Base-by-base conservation (phyloP, 2,113 vertebrate species). In the Isurus oxyrinchus region DNA sequence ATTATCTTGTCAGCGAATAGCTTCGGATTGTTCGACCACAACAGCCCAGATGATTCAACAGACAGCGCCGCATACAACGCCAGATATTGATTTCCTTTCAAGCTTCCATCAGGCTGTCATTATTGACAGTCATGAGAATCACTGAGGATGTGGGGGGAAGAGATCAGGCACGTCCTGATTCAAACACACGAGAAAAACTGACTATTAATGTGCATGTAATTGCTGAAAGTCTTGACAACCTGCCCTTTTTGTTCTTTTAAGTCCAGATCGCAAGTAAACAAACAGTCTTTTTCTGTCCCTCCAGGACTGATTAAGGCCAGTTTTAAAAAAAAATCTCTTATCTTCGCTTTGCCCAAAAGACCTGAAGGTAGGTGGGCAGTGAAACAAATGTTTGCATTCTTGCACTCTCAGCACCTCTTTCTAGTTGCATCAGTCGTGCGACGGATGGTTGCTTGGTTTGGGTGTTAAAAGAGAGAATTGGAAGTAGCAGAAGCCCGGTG, bases 101-200 rank as follows among this genome's bases (percentile, higher is more conserved):
- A 79, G 96, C 97, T 96, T 97, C 96, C 96, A 96, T 97, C 97
- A 97, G 96, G 96, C 96, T 96, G 97, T 97, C 97, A 96, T 66
- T 66, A 66, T 87, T 96, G 96, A 44, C 96, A 96, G 96, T 96
- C 96, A 94, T 94, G n/a, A 90, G 88, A 49, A 96, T 94, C 93
- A 95, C 59, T 40, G 59, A 94, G 93, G 63, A 61, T 11, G 25
- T 44, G 63, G 94, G 63, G 19, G 10, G 79, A 91, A 59, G 35
- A 94, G 81, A 96, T 96, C 96, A 96, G 86, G 35, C 67, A 97
- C 96, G 96, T 95, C 59, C 97, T 66, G 91, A 49, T 57, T 96
- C 40, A 69, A 31, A 69, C 79, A 69, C 55, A 87, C 27, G 21
- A 96, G 81, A 61, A 55, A 88, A 40, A 94, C 44, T 23, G 35